phyloP scores from a whole-genome alignment of 1,140 invertebrate genomes.

The Semibalanus balanoides region DNA sequence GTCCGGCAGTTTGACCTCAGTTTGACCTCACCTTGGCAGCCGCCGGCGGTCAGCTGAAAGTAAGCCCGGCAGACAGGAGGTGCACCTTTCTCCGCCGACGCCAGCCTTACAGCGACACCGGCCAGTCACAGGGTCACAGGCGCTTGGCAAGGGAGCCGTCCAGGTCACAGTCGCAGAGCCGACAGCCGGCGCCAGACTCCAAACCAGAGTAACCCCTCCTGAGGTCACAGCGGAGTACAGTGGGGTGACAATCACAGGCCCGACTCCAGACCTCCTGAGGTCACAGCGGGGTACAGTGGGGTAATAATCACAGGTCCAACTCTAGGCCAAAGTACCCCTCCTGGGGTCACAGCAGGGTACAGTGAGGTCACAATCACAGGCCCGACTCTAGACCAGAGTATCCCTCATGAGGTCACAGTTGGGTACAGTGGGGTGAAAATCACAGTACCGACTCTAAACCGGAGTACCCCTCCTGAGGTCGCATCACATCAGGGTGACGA shows the following conservation, averaged over 20 bases:
- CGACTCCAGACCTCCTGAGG: background rate
- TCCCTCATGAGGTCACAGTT: background rate
- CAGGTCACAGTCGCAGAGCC: constrained; percentile 54
- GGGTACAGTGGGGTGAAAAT: background rate
- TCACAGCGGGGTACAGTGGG: background rate
- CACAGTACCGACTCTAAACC: background rate
- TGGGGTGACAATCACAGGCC: background rate
- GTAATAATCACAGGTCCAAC: background rate
- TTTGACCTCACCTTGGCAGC: constrained; percentile 84
- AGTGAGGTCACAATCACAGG: background rate
- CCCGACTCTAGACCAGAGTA: background rate
- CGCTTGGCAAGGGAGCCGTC: constrained; percentile 28
- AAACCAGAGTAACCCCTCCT: constrained; percentile 55
- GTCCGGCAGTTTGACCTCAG: too few species aligned
- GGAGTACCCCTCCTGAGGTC: background rate
- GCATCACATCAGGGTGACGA: too few species aligned
- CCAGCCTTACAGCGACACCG: constrained; percentile 40
- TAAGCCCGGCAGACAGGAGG: constrained; percentile 63
- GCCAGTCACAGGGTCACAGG: constrained; percentile 60
- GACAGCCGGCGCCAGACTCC: constrained; percentile 47
- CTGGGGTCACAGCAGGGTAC: background rate
- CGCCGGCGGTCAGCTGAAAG: constrained; percentile 61
- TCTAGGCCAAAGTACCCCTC: background rate
- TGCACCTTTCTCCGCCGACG: constrained; percentile 13
- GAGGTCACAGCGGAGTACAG: constrained; percentile 1